phyloP scores from a whole-genome alignment of 2,113 vertebrate species.

The Dendrocopos noguchii region DNA sequence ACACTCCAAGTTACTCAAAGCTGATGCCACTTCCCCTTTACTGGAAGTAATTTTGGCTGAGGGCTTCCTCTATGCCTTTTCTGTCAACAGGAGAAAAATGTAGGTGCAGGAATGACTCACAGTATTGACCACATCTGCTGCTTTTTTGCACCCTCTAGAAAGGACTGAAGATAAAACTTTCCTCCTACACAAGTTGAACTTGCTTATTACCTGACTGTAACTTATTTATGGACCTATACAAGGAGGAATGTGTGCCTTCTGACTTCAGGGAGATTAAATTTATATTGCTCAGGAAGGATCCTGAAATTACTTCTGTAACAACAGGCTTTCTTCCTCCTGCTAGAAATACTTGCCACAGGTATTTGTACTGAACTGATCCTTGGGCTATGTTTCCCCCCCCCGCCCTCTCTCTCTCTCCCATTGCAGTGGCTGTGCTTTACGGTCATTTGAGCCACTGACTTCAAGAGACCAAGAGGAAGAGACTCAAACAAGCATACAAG shows the following conservation, averaged over 20 bases:
- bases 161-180: not conserved
- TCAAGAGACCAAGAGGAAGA: conserved; percentile 2
- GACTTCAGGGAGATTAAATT: not conserved
- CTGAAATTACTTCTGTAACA: not conserved
- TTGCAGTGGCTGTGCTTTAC: conserved; percentile 79
- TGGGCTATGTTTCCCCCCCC: not conserved
- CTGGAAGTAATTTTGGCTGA: not conserved
- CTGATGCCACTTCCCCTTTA: not conserved
- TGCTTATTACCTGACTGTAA: not conserved
- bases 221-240: not conserved
- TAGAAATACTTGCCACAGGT: not conserved
- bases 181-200: fast-evolving
- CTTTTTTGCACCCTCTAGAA: not conserved
- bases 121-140: not conserved
- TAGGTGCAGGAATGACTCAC: not conserved
- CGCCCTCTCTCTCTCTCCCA: not conserved
- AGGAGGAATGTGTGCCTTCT: not conserved
- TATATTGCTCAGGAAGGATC: not conserved
- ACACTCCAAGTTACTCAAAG: not conserved
- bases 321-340: not conserved
- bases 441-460: conserved; percentile 65
- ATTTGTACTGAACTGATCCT: not conserved
- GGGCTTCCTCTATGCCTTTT: not conserved
- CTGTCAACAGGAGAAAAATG: not conserved
- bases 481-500: not conserved